Evolutionary conservation across 2,888 invertebrate genomes (phyloP), one percentile per base, ranked within the genome.

Genomic region (Dascillus cervinus): DNA sequence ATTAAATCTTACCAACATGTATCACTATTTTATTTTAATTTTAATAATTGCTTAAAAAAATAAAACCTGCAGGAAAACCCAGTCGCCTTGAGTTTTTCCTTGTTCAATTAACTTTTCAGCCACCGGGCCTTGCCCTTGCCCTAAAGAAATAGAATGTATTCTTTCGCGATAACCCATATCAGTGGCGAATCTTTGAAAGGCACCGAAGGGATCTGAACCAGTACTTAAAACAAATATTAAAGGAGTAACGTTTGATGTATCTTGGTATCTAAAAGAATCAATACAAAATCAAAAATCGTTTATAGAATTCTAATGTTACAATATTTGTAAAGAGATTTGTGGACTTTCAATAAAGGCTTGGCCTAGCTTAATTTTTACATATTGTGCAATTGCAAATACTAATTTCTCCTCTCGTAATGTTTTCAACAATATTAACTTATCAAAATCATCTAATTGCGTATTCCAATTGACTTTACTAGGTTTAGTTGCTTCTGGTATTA

Each of bases 81-180:
- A 95, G 42, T 84, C 77, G 1, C 94, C 94, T 30, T 73, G 70
- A 1, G 69, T 67, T 45, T 76, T 70, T 1, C 85, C 91, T 29
- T 67, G 65, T 11, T 70, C 73, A 21, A 94, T 83, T 67, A 91
- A 69, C 49, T 75, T 77, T 54, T 90, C 85, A 1, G 94, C 94
- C 3, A 87, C 76, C 0, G 84, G 83, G 0, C 92, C 92, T 68
- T 94, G 94, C 1, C 94, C 94, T 55, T 83, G 82, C 1, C 94
- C 94, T 5, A 95, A 66, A 0, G 94, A 94, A 50, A 95, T 90
- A 0, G 87, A 84, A 53, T 76, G 78, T 45, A 79, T 74, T 41
- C 74, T 75, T 3, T 77, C 81, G 22, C 69, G 66, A 55, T 74
- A 79, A 3, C 80, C 80, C 73, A 80, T 81, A 44, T 85, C 83